Percentiles rank a stretch among this genome's conserved stretches.
phyloP scores from a whole-genome alignment of 1,140 invertebrate species.

The Drosophila navojoa region DNA sequence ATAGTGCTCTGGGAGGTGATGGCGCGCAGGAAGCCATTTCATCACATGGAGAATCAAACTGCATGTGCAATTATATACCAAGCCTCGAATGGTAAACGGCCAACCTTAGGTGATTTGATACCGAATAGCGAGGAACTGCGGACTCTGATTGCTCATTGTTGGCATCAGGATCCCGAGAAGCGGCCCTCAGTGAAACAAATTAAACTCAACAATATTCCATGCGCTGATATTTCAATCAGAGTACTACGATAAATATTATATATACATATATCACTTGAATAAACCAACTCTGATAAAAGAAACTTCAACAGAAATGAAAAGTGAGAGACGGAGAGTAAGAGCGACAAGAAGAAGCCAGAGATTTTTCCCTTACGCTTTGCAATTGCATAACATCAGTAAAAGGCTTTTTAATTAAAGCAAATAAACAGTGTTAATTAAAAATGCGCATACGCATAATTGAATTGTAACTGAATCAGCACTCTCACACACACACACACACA shows the following conservation, averaged over 20 bases:
- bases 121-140: neutral
- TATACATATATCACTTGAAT: no score
- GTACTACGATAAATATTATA: no score
- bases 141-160: slow-evolving; percentile 1
- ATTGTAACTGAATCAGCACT: slow-evolving; percentile 25
- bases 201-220: neutral
- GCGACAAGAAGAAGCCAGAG: no score
- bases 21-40: slow-evolving; percentile 24
- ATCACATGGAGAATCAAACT: neutral
- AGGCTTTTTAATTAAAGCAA: slow-evolving; percentile 46
- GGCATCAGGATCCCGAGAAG: neutral
- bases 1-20: slow-evolving; percentile 44
- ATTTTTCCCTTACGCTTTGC: no score
- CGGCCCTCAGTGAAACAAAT: neutral
- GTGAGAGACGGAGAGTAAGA: neutral
- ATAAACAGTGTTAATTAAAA: slow-evolving; percentile 54
- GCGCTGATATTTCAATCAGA: neutral
- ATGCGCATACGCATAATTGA: slow-evolving; percentile 51
- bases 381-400: neutral
- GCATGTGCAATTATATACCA: neutral
- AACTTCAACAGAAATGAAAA: no score
- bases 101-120: no score
- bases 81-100: neutral
- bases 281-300: no score
- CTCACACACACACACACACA: neutral